These are phyloP conservation scores for Trachemys scripta DNA, from an alignment of 2,113 vertebrate genomes.

Conservation along the genomic window DNA sequence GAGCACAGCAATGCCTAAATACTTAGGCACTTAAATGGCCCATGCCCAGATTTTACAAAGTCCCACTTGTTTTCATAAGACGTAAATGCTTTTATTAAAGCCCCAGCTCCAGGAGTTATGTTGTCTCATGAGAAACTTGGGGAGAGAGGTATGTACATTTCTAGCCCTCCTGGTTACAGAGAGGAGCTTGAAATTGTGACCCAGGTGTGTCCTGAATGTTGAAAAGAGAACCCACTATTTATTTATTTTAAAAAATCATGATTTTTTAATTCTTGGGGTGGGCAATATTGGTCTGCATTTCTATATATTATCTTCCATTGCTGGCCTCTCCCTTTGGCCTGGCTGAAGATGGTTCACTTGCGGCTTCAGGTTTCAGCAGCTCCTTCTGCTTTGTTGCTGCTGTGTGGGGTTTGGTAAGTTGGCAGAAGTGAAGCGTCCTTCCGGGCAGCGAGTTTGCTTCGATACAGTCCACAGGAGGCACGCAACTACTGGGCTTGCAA, in stretches of 20 bases:
- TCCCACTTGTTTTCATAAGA: neutral
- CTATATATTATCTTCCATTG: neutral
- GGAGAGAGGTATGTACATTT: no score
- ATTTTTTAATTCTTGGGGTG: neutral
- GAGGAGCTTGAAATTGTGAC: neutral
- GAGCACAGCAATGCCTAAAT: no score
- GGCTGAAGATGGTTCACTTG: neutral
- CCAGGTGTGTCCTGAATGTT: neutral
- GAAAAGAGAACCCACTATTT: neutral
- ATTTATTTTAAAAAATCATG: neutral
- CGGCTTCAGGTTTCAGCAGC: neutral
- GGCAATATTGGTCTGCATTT: neutral
- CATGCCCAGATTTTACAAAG: no score
- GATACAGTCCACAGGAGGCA: neutral
- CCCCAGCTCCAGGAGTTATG: neutral
- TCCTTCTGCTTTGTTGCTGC: neutral
- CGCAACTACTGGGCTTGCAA: neutral
- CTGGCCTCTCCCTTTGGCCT: neutral
- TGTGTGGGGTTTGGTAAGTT: neutral
- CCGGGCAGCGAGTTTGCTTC: neutral
- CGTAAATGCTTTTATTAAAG: neutral
- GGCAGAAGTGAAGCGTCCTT: neutral
- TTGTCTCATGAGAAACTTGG: no score
- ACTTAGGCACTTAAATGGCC: no score
- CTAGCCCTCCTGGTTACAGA: no score